Base-by-base conservation (phyloP, 1,140 invertebrate genomes). In the Drosophila pseudoobscura region DNA sequence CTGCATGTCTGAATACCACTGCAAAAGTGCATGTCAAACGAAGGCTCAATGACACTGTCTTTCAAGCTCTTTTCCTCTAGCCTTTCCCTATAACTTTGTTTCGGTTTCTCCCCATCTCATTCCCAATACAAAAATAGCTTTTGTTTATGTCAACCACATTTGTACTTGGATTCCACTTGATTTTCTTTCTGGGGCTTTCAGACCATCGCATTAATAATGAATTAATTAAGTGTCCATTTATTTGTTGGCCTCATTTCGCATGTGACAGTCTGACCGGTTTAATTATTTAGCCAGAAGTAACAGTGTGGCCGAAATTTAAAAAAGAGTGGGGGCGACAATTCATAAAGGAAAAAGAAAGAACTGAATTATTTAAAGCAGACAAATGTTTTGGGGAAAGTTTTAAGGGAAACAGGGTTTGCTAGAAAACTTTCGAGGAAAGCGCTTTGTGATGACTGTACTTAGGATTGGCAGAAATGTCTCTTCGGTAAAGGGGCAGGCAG, bases 1-100 rank as follows among this genome's bases (percentile, higher is more conserved):
- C 3, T 13, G 35, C 43, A 50, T 54, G 59, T 54, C 52, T 46
- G 26, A 46, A 35, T 41, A 64, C 29, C 43, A 64, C 50, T 75
- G 50, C 59, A 59, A 62, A 59, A 74, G 61, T 79, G 49, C 76
- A 69, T 84, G 80, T 75, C 79, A 78, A 45, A 47, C 15, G 3
- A 20, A 41, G 52, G 59, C 43, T 43, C 63, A 71, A 61, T 64
- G 70, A 65, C 59, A 63, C 13, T 49, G 63, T 53, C 55, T 39
- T 17, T 43, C 22, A 15, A 22, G 26, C n/a, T 56, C 15, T n/a
- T 35, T 26, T 11, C 8, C 8, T 8, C 2, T 9, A 22, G 26
- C n/a, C 11, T n/a, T 35, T 26, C 11, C 47, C 22, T 13, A n/a
- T 24, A n/a, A 20, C 11, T 62, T 22, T 8, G n/a, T 5, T 17